These are phyloP conservation scores for Aleiodes alternator DNA, from an alignment of 2,888 invertebrate species.

Conservation along the genomic window DNA sequence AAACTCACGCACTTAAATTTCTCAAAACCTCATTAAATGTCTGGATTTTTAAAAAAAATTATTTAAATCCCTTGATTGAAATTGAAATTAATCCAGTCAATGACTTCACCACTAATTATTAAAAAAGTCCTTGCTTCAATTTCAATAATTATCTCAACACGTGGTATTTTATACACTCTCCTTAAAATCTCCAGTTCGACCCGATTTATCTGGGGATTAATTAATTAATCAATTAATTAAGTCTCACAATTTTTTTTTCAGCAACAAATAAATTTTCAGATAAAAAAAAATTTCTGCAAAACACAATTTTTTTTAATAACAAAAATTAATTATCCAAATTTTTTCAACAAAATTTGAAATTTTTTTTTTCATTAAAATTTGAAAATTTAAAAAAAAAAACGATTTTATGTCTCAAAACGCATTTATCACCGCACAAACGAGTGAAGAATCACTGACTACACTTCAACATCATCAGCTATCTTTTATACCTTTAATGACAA, in stretches of 20 bases:
- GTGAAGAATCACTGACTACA: constrained; percentile 61
- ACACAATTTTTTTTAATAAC: too few species aligned
- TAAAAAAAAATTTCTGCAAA: background rate
- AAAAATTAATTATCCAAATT: too few species aligned
- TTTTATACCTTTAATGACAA: constrained; percentile 63
- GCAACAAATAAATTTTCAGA: background rate
- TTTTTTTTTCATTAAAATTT: background rate
- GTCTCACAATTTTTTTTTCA: background rate
- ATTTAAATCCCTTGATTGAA: background rate
- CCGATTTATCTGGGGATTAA: background rate
- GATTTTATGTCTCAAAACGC: background rate
- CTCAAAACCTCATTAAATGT: too few species aligned
- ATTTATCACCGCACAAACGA: background rate
- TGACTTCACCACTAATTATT: constrained; percentile 48
- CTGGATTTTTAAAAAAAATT: too few species aligned
- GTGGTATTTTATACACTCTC: too few species aligned
- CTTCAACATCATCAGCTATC: constrained; percentile 59
- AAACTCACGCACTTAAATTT: background rate
- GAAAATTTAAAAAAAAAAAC: too few species aligned
- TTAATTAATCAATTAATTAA: too few species aligned
- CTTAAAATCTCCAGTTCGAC: too few species aligned
- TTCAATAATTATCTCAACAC: constrained; percentile 21
- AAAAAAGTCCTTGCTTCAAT: constrained; percentile 49
- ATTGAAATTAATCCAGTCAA: background rate
- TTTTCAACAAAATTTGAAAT: too few species aligned